These are phyloP conservation scores for Ernsta delagoae DNA, from an alignment of 2,888 invertebrate genomes.

Conservation along the genomic window DNA sequence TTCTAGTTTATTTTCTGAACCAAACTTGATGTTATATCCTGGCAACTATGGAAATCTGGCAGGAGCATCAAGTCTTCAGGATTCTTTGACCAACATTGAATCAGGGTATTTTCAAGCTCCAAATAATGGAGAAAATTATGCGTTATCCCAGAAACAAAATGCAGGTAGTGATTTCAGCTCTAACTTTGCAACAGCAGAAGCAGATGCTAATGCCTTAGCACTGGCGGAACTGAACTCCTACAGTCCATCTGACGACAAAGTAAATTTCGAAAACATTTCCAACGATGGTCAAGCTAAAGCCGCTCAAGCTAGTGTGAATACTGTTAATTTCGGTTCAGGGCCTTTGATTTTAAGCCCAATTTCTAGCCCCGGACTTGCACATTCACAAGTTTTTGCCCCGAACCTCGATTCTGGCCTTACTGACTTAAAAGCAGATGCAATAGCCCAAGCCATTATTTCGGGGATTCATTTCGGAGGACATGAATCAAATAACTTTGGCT, in stretches of 20 bases:
- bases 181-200: constrained; percentile 21
- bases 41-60: neutral
- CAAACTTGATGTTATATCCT: neutral
- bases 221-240: neutral
- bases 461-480: no score
- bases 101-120: neutral
- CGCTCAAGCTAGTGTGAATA: constrained; percentile 23
- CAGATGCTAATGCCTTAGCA: constrained; percentile 37
- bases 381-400: neutral
- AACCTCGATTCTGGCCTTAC: neutral
- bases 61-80: constrained; percentile 1
- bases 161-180: neutral
- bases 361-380: neutral
- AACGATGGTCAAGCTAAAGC: constrained; percentile 17
- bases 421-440: no score
- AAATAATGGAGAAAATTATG: constrained; percentile 2
- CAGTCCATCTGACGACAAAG: neutral
- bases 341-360: neutral
- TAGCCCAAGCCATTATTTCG: no score
- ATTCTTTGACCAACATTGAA: neutral
- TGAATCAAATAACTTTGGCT: no score
- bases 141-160: neutral
- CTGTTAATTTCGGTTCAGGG: neutral
- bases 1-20: constrained; percentile 14
- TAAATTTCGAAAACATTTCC: neutral